Percentiles rank a stretch among this genome's conserved stretches.
Evolutionary conservation across 92 coral and sea anemone species (phyloP).

Genomic region (Palythoa caribaeorum): DNA sequence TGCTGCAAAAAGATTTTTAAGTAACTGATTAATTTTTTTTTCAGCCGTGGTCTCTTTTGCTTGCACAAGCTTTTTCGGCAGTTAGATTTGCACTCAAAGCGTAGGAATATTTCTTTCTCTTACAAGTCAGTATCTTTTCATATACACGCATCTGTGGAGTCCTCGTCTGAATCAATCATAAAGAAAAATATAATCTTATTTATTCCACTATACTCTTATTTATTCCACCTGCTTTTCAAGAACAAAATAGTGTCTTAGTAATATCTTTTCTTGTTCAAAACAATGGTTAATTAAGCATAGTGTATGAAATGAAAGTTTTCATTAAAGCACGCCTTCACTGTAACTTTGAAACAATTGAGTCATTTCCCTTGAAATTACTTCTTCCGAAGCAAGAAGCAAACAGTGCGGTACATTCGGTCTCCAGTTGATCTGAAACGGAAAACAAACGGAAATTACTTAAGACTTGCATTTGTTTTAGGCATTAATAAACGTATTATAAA

Average conservation of each 20-base stretch:
- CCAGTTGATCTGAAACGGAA: constrained; percentile 23
- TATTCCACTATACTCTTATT: background rate
- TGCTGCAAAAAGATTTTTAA: no score
- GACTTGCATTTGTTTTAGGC: background rate
- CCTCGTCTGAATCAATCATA: background rate
- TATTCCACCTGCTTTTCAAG: background rate
- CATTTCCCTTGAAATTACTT: constrained; percentile 16
- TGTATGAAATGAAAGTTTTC: background rate
- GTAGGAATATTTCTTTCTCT: background rate
- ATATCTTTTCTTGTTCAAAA: background rate
- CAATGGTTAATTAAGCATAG: background rate
- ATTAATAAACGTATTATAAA: background rate
- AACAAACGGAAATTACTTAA: constrained; percentile 31
- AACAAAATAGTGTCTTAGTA: background rate
- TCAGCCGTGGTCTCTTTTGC: background rate
- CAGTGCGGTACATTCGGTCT: constrained; percentile 15
- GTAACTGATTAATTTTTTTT: background rate
- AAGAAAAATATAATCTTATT: background rate
- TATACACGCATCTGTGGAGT: background rate
- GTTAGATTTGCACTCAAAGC: background rate
- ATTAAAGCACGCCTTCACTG: background rate
- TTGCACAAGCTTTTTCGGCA: background rate
- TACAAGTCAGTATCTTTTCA: background rate
- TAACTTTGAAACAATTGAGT: constrained; percentile 33
- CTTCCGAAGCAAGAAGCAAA: background rate